Base-by-base conservation (phyloP, 2,888 invertebrate genomes). In the Ophion obscuratus region DNA sequence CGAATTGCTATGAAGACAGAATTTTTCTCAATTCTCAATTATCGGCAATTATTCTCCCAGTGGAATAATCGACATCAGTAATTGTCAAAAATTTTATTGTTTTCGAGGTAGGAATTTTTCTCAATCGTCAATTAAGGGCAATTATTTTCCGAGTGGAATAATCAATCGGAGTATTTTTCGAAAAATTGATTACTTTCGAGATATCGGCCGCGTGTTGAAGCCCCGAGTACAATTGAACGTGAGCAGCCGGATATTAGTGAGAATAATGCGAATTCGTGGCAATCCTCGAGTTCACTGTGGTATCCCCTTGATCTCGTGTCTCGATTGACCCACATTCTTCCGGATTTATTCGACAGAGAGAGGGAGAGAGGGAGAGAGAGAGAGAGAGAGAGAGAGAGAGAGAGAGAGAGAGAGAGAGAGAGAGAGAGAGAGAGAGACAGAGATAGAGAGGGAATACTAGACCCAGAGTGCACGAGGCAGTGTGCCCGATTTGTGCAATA, bases 301-400 rank as follows among this genome's bases (percentile, higher is more conserved):
- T 70, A 83, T 83, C 27, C 73, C 76, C 85, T 83, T 74, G 83
- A 86, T 86, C 85, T 77, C 80, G 79, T 66, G 67, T 85, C 79
- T 76, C 71, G 79, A 86, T 86, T 86, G 85, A 86, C 85, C 85
- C 80, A 83, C 85, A 86, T 86, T 83, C 71, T 73, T 77, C 77
- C 73, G 80, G 85, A 83, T 86, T 86, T 80, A 86, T 83, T 76
- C 83, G 57, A 80, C 83, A 27, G 67, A 62, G 40, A 64, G 67
- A 62, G 77, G 73, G 77, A 77, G 76, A 66, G 76, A 68, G 57
- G 59, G 40, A 59, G 9, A 7, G n/a, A 59, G n/a, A 59, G 59
- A 27, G 75, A 53, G 36, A 64, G 71, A 67, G 76, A 80, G 76
- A 77, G 80, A 66, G 76, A 73, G 53, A 66, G 40, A n/a, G 20